phyloP scores from a whole-genome alignment of 2,113 vertebrate genomes.

The Ammospiza nelsoni region DNA sequence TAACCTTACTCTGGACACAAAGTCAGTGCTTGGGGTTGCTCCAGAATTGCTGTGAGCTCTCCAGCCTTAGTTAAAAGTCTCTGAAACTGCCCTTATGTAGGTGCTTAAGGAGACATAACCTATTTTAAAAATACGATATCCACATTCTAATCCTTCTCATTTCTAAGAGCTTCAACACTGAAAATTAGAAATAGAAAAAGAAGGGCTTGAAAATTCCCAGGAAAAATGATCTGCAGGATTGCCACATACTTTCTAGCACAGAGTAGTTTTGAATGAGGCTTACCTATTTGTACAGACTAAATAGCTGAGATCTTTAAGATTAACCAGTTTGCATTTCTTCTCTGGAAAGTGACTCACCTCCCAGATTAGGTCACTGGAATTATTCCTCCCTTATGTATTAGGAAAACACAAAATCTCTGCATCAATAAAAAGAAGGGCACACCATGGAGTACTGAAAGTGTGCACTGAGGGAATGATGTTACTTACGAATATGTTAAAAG shows the following conservation, averaged over 20 bases:
- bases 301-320: not conserved
- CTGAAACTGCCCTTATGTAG: not conserved
- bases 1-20: not conserved
- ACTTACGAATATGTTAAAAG: conserved; percentile 45
- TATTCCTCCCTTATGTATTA: not conserved
- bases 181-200: not conserved
- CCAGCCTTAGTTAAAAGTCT: not conserved
- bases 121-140: not conserved
- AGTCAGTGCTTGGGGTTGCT: not conserved
- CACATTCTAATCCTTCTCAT: not conserved
- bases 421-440: not conserved
- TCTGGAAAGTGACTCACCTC: not conserved
- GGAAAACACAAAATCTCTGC: not conserved
- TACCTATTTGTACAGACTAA: not conserved
- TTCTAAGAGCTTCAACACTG: not conserved
- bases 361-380: not conserved
- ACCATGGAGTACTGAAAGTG: not conserved
- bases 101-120: not conserved
- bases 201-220: not conserved
- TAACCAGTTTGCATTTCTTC: not conserved
- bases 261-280: not conserved
- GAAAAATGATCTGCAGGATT: not conserved
- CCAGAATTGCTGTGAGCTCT: not conserved
- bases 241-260: not conserved
- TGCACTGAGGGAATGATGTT: not conserved